These are phyloP conservation scores for Drosophila albomicans DNA, from an alignment of 1,140 invertebrate genomes.

Conservation along the genomic window DNA sequence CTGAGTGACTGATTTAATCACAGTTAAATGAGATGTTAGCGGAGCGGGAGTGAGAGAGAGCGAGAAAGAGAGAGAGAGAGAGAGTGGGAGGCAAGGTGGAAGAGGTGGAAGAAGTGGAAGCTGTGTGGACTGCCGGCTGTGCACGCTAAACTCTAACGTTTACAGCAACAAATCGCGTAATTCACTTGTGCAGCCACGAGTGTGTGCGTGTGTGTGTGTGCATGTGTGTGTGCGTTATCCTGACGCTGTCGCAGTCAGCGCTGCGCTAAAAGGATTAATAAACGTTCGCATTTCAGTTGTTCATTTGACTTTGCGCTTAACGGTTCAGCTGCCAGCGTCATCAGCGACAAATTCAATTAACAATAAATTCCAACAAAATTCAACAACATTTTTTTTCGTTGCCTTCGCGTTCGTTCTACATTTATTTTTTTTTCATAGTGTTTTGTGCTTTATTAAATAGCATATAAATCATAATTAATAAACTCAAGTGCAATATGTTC, in stretches of 20 bases:
- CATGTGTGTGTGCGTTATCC: slow-evolving; percentile 29
- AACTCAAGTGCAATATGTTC: slow-evolving; percentile 84
- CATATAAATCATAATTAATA: neutral
- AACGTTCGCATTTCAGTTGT: slow-evolving; percentile 81
- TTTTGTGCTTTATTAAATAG: slow-evolving; percentile 1
- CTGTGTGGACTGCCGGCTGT: slow-evolving; percentile 46
- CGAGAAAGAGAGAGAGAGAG: neutral
- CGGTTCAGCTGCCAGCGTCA: slow-evolving; percentile 70
- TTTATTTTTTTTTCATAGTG: slow-evolving; percentile 1
- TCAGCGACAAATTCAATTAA: slow-evolving; percentile 45
- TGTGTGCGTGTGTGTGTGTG: slow-evolving; percentile 20
- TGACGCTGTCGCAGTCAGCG: slow-evolving; percentile 44
- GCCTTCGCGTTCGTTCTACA: slow-evolving; percentile 8
- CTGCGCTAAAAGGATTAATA: slow-evolving; percentile 83
- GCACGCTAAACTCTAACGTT: slow-evolving; percentile 76
- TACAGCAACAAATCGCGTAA: slow-evolving; percentile 82
- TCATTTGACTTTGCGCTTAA: slow-evolving; percentile 81
- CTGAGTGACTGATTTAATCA: slow-evolving; percentile 45
- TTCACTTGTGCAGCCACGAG: slow-evolving; percentile 29
- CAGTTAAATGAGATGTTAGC: slow-evolving; percentile 49
- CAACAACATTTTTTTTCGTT: neutral
- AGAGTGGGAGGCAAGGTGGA: neutral
- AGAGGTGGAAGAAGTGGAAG: neutral
- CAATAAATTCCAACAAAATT: slow-evolving; percentile 7
- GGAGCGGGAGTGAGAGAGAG: neutral